phyloP scores from a whole-genome alignment of 30 jellyfish, hydroid and myxozoan species.

The Hydractinia echinata region DNA sequence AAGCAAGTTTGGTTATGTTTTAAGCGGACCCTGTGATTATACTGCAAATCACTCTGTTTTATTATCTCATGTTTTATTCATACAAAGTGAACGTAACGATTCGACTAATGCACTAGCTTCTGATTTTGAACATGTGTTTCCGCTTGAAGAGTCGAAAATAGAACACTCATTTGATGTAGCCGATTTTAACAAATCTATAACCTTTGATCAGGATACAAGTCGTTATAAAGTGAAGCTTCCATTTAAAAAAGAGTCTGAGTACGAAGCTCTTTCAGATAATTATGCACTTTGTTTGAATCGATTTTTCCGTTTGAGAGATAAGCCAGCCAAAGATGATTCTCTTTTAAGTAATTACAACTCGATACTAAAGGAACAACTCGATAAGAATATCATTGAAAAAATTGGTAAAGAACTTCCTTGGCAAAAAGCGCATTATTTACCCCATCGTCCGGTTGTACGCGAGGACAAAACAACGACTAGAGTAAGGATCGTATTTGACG shows the following conservation, averaged over 20 bases:
- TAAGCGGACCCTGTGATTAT: conserved; percentile 26
- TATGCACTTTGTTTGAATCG: too few species aligned
- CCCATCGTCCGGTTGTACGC: conserved; percentile 15
- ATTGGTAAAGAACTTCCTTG: not conserved
- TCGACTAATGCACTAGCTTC: too few species aligned
- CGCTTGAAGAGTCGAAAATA: too few species aligned
- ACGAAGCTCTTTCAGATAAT: too few species aligned
- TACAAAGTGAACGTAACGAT: too few species aligned
- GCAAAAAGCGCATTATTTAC: not conserved
- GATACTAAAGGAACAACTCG: conserved; percentile 11
- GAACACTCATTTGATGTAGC: not conserved
- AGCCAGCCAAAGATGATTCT: not conserved
- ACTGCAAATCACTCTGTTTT: too few species aligned
- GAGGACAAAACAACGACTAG: not conserved
- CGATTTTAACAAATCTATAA: not conserved
- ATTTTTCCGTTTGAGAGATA: too few species aligned
- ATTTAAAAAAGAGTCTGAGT: not conserved
- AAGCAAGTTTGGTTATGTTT: conserved; percentile 30
- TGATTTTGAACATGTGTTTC: too few species aligned
- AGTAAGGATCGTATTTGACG: conserved; percentile 14
- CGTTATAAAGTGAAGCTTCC: conserved; percentile 13
- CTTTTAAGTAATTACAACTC: not conserved
- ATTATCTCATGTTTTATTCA: too few species aligned
- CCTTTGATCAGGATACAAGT: not conserved
- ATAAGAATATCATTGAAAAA: not conserved